Evolutionary conservation across 2,888 invertebrate genomes (phyloP).

Genomic region (Hypercompe scribonia): DNA sequence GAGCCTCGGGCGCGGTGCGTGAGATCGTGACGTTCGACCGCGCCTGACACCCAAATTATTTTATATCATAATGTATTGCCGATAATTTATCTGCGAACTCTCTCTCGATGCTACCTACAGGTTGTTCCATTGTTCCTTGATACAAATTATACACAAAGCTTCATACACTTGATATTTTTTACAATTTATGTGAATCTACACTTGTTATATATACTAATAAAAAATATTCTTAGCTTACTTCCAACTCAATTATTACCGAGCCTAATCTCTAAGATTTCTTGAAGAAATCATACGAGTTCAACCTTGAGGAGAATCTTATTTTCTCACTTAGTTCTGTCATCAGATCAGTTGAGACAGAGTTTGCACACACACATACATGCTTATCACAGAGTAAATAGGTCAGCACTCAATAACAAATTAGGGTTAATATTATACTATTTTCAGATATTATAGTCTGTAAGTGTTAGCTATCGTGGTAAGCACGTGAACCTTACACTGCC

Average conservation of each 20-base stretch:
- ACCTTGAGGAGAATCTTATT: background rate
- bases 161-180: background rate
- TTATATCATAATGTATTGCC: conserved; percentile 78
- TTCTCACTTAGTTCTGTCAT: no score
- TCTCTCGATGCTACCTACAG: conserved; percentile 17
- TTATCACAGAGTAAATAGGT: no score
- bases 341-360: no score
- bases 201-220: background rate
- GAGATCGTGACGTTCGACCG: conserved; percentile 77
- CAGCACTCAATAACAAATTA: no score
- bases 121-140: conserved; percentile 4
- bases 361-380: no score
- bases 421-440: no score
- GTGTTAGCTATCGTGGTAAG: no score
- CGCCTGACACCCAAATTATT: conserved; percentile 68
- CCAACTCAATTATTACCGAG: no score
- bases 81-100: conserved; percentile 51
- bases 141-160: background rate
- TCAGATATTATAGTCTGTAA: no score
- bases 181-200: background rate
- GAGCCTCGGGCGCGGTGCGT: conserved; percentile 53
- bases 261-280: no score
- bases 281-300: background rate
- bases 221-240: no score
- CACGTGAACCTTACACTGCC: no score